phyloP scores from a whole-genome alignment of 2,113 vertebrate genomes.

The Sminthopsis crassicaudata region DNA sequence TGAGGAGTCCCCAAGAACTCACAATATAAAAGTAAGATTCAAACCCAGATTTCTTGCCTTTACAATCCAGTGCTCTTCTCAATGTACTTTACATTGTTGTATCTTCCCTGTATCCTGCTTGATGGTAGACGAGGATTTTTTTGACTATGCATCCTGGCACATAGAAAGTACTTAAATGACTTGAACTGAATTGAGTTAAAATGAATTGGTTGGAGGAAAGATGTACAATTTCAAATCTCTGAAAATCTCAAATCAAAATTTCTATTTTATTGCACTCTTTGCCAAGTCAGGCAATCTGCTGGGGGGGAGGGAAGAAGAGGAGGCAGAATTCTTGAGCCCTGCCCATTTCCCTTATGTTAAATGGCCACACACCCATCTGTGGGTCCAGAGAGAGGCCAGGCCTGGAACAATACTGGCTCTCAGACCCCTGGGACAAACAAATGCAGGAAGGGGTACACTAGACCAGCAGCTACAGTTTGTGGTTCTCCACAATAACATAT shows the following conservation, averaged over 20 bases:
- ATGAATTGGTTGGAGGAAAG: not conserved
- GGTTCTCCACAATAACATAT: not conserved
- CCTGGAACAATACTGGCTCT: not conserved
- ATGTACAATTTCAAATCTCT: not conserved
- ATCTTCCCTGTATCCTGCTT: not conserved
- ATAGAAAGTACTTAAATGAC: not conserved
- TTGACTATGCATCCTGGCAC: not conserved
- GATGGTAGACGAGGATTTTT: not conserved
- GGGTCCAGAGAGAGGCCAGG: not conserved
- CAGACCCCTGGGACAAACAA: not conserved
- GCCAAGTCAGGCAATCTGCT: slow-evolving; percentile 3
- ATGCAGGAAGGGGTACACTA: slow-evolving; percentile 3
- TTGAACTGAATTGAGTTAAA: not conserved
- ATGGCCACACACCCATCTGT: not conserved
- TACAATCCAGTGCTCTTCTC: not conserved
- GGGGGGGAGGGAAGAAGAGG: not conserved
- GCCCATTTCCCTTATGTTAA: not conserved
- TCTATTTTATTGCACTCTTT: not conserved
- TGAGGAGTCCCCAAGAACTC: not conserved
- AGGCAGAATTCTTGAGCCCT: not conserved
- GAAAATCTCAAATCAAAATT: not conserved
- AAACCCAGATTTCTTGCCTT: not conserved
- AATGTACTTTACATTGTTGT: not conserved
- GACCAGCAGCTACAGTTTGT: rapidly evolving
- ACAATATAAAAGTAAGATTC: not conserved